Base-by-base conservation (phyloP, 2,888 invertebrate species). In the Sialis lutaria region DNA sequence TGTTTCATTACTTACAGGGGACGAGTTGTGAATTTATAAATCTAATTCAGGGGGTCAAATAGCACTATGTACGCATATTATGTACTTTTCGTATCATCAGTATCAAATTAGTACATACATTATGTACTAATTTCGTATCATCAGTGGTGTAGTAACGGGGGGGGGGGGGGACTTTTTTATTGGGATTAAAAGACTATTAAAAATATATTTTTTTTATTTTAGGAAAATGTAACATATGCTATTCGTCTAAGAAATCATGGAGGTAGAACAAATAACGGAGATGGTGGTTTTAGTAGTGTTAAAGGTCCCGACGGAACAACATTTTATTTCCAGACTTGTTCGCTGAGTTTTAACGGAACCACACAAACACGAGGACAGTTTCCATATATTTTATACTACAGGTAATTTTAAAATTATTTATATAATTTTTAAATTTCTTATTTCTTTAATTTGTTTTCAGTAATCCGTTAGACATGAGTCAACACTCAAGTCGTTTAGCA, bases 341-440 rank as follows among this genome's bases (percentile, higher is more conserved):
- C 92, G 8, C 71, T 95, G 41, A 93, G 93, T 63, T 89, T 88
- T 61, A 95, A 96, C 62, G 96, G 96, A n/a, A 96, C 96, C 1
- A 93, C 91, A 6, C 79, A 92, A 51, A 84, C 87, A 0, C 74
- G 96, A 46, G 97, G 97, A 7, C 97, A 97, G 69, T 80, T 97
- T 58, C 96, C 97, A 0, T 83, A 86, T 58, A 75, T 97, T 43
- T 70, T 96, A 10, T 97, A 96, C 60, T 90, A 78, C 67, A 86
- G 82, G 79, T 83, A 64, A 54, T 52, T 54, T 42, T 44, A 32
- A 48, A 39, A 49, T 44, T 48, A 40, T 42, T 42, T 48, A 50
- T 45, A 9, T 32, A 39, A 39, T 37, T 5, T 39, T 39, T 30
- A 5, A 37, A 37, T 6, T 37, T 37, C 6, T 13, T 22, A 41